Evolutionary conservation across 2,113 vertebrate species (phyloP).

Genomic region (Corynorhinus townsendii): DNA sequence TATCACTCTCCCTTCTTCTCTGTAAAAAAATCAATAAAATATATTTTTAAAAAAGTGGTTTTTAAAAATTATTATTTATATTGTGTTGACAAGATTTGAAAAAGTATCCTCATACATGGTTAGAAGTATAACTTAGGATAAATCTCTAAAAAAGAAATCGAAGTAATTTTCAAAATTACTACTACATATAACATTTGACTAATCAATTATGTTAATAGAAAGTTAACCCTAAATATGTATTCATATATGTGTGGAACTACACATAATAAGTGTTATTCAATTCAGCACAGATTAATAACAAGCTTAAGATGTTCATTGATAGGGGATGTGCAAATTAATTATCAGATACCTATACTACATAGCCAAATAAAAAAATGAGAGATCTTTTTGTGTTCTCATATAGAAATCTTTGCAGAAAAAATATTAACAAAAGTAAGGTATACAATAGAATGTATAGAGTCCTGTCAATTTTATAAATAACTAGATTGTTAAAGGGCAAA

Average conservation of each 20-base stretch:
- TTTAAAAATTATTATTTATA: background rate
- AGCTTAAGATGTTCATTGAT: background rate
- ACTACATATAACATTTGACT: background rate
- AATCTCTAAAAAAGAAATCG: background rate
- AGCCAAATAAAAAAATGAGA: background rate
- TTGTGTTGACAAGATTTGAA: background rate
- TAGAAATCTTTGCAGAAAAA: background rate
- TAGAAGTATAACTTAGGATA: background rate
- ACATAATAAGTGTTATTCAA: background rate
- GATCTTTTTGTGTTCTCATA: background rate
- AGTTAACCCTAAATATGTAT: background rate
- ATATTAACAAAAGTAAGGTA: background rate
- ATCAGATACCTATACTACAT: background rate
- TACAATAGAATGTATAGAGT: background rate
- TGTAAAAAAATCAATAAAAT: no score
- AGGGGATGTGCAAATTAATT: background rate
- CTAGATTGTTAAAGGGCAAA: background rate
- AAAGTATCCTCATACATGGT: background rate
- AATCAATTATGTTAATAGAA: background rate
- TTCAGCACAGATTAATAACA: background rate
- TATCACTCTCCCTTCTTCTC: no score
- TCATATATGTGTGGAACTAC: background rate
- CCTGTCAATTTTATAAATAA: background rate
- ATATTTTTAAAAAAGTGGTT: no score
- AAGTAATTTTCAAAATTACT: background rate